Evolutionary conservation across 2,888 invertebrate genomes (phyloP).

Genomic region (Zygaena filipendulae): DNA sequence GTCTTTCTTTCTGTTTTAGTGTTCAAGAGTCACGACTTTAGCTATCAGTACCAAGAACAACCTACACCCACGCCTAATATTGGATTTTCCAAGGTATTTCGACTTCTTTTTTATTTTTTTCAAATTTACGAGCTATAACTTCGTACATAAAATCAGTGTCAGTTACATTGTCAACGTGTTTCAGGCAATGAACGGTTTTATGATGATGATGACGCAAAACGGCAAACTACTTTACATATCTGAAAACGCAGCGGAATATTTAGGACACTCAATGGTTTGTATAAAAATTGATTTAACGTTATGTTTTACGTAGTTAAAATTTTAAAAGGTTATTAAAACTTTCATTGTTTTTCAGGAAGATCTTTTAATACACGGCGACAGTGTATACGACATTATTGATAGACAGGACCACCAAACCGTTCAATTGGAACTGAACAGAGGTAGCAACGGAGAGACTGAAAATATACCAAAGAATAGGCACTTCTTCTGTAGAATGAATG

Average conservation of each 20-base stretch:
- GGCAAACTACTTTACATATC: constrained; percentile 98
- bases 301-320: too few species aligned
- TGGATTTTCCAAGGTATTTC: constrained; percentile 90
- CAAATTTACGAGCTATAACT: constrained; percentile 36
- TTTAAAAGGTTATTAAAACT: not conserved
- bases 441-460: constrained; percentile 58
- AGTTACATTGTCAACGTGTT: constrained; percentile 48
- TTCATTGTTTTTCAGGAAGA: constrained; percentile 81
- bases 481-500: constrained; percentile 98
- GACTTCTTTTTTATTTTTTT: constrained; percentile 25
- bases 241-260: constrained; percentile 98
- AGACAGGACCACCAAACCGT: constrained; percentile 98
- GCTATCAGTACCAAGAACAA: constrained; percentile 73
- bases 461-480: constrained; percentile 74
- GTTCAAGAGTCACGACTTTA: constrained; percentile 83
- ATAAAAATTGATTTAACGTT: too few species aligned
- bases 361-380: constrained; percentile 97
- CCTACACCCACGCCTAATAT: constrained; percentile 83
- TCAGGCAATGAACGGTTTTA: constrained; percentile 96
- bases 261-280: constrained; percentile 97
- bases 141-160: too few species aligned
- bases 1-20: constrained; percentile 80
- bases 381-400: constrained; percentile 98
- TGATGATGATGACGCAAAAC: constrained; percentile 98
- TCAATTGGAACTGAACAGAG: constrained; percentile 88